Evolutionary conservation across 1,140 invertebrate genomes (phyloP).

Genomic region (Drosophila funebris): DNA sequence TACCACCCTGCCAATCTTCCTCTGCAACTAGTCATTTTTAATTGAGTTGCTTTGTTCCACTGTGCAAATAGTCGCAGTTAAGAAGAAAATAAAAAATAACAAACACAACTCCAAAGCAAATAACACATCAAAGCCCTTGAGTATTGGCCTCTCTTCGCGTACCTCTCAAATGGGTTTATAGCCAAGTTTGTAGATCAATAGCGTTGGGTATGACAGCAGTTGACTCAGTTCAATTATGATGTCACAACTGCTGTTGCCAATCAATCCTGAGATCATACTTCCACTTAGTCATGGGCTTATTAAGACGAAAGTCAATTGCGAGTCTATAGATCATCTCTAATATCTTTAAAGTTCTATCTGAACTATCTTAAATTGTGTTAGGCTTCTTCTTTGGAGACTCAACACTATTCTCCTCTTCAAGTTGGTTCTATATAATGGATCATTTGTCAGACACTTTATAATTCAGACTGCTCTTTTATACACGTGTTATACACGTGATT

Average conservation of each 20-base stretch:
- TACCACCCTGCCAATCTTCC: neutral
- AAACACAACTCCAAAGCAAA: neutral
- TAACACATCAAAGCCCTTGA: neutral
- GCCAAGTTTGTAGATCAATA: slow-evolving; percentile 4
- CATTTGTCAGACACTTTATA: neutral
- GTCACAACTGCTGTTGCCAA: neutral
- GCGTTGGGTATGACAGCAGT: neutral
- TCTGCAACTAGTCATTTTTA: slow-evolving; percentile 34
- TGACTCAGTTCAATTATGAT: neutral
- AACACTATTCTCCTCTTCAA: too few relatives aligned
- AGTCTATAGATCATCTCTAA: neutral
- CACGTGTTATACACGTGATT: too few relatives aligned
- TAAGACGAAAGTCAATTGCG: neutral
- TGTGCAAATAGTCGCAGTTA: slow-evolving; percentile 18
- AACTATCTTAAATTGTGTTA: too few relatives aligned
- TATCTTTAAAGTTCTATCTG: too few relatives aligned
- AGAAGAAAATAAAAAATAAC: neutral
- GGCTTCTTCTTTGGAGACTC: too few relatives aligned
- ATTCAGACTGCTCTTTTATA: neutral
- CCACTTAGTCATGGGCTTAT: neutral
- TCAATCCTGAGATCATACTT: neutral
- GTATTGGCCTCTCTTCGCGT: neutral
- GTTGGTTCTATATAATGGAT: too few relatives aligned
- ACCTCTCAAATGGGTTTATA: neutral
- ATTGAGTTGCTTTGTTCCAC: slow-evolving; percentile 61